phyloP scores from a whole-genome alignment of 2,888 invertebrate species.

The Diplolepis rosae region DNA sequence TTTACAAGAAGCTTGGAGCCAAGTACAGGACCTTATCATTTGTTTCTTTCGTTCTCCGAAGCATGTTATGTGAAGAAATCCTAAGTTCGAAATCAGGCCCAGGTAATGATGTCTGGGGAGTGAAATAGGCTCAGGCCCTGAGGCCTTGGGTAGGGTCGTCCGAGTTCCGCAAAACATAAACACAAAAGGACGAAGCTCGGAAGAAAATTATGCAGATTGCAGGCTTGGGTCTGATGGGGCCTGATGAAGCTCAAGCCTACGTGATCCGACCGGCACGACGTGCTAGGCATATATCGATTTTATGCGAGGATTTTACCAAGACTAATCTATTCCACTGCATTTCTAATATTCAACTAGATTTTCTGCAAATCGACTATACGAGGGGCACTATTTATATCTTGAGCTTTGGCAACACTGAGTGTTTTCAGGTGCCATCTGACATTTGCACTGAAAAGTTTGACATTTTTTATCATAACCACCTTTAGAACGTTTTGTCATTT shows the following conservation, averaged over 20 bases:
- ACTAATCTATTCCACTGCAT: neutral
- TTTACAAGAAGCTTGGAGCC: constrained; percentile 35
- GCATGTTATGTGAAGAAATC: constrained; percentile 39
- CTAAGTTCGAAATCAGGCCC: constrained; percentile 45
- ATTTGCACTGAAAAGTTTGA: too few species aligned
- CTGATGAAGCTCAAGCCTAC: constrained; percentile 60
- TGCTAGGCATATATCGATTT: constrained; percentile 59
- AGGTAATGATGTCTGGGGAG: constrained; percentile 45
- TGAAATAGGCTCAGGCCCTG: constrained; percentile 43
- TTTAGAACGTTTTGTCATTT: too few species aligned
- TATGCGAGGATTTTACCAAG: neutral
- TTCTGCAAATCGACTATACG: too few species aligned
- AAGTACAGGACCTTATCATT: constrained; percentile 40
- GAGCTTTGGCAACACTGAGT: too few species aligned
- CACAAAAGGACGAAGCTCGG: constrained; percentile 64
- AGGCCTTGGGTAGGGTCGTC: constrained; percentile 49
- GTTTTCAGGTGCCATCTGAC: too few species aligned
- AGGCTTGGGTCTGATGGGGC: constrained; percentile 69
- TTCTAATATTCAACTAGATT: neutral
- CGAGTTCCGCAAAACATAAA: constrained; percentile 52
- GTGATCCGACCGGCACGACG: constrained; percentile 54
- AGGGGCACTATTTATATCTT: too few species aligned
- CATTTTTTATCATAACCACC: too few species aligned
- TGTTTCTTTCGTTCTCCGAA: constrained; percentile 43
- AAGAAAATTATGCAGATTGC: constrained; percentile 72